Base-by-base conservation (phyloP, 2,113 vertebrate species). In the Rallus limicola region DNA sequence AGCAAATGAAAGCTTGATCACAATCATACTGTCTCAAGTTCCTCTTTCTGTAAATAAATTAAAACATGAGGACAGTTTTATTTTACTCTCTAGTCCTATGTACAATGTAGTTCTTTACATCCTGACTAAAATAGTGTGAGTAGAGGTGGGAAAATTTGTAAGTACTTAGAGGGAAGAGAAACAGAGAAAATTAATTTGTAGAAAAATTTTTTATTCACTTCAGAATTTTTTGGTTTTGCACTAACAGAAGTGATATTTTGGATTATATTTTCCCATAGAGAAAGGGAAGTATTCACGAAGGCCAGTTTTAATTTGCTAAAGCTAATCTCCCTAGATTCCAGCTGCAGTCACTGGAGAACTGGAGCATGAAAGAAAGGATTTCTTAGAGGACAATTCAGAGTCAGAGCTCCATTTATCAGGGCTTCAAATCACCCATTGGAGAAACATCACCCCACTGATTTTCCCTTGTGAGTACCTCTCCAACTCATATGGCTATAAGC, bases 11-110 rank as follows among this genome's bases (percentile, higher is more conserved):
- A 93, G 72, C 33, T 24, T 40, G 69, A 42, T 40, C 75, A 68
- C 15, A 58, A 19, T 70, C 19, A 50, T 34, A 31, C 74, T 81
- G 55, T 82, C 71, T 65, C 82, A 80, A 92, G 77, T 67, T 96
- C 87, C 80, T 95, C 88, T n/a, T 83, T 91, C 76, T 95, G 92
- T 84, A 92, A 80, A 97, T 76, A 56, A 78, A 62, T 91, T 92
- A 75, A 90, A 92, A 82, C 50, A 68, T 28, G n/a, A 58, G 50
- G 76, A 67, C 55, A 86, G 36, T 77, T 96, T 93, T 85, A 69
- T 90, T 92, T 95, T 80, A 46, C 88, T 95, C 95, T 67, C 50
- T 92, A 26, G 60, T 93, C 31, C 50, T 82, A n/a, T n/a, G 40
- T 81, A 60, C 31, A 59, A 15, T 44, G 33, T 64, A 59, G 29